phyloP scores from a whole-genome alignment of 37 sponge, comb jelly and placozoan genomes.

The Bolinopsis microptera region DNA sequence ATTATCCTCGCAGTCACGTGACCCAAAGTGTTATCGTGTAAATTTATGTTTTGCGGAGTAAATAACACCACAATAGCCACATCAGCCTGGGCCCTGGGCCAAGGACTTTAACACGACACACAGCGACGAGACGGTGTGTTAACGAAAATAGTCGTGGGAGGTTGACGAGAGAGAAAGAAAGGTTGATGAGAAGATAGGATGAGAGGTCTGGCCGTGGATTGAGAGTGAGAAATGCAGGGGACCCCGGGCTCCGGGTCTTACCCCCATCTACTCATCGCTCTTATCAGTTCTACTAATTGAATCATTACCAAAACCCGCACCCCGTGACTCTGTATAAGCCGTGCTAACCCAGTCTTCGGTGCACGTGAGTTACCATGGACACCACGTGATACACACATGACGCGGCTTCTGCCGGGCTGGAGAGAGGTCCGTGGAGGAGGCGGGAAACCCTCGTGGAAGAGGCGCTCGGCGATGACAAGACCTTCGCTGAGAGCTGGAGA shows the following conservation, averaged over 20 bases:
- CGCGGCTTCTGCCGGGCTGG: neutral
- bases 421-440: neutral
- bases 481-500: neutral
- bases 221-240: neutral
- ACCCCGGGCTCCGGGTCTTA: neutral
- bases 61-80: neutral
- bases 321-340: constrained; percentile 7
- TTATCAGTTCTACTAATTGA: constrained; percentile 30
- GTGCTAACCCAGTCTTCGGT: neutral
- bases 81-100: neutral
- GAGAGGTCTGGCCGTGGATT: neutral
- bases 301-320: neutral
- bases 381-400: constrained; percentile 19
- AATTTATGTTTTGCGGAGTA: neutral
- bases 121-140: too few relatives aligned
- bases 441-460: neutral
- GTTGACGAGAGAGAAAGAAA: neutral
- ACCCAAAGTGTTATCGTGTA: neutral
- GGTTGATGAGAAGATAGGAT: neutral
- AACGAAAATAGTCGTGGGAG: neutral
- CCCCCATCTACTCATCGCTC: neutral
- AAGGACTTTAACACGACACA: too few relatives aligned
- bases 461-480: constrained; percentile 16
- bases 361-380: neutral
- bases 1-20: neutral